Evolutionary conservation across 2,888 invertebrate species (phyloP).

Genomic region (Schizotus pectinicornis): DNA sequence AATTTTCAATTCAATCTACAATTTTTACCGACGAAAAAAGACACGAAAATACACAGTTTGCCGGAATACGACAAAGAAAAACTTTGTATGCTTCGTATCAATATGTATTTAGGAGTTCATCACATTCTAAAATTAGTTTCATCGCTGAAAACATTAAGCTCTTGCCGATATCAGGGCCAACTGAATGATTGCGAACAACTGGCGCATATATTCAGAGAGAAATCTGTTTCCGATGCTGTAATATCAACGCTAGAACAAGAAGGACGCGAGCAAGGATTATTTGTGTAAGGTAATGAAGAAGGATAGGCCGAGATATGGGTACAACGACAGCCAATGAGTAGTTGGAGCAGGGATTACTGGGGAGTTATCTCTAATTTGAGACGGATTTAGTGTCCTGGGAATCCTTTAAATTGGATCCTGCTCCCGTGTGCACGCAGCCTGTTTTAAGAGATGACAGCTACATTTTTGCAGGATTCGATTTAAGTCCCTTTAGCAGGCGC

Average conservation of each 20-base stretch:
- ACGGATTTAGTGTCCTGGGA: slow-evolving; percentile 63
- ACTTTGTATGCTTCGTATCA: too few relatives aligned
- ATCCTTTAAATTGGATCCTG: slow-evolving; percentile 64
- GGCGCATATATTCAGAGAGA: slow-evolving; percentile 22
- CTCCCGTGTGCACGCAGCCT: slow-evolving; percentile 39
- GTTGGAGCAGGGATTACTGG: slow-evolving; percentile 55
- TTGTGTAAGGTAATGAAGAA: slow-evolving; percentile 48
- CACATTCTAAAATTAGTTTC: too few relatives aligned
- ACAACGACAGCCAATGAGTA: slow-evolving; percentile 56
- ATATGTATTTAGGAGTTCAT: too few relatives aligned
- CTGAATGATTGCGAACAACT: neutral
- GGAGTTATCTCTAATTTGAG: slow-evolving; percentile 66
- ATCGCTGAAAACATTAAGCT: too few relatives aligned
- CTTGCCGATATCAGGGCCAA: too few relatives aligned
- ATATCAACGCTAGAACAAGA: slow-evolving; percentile 40
- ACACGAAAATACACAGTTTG: too few relatives aligned
- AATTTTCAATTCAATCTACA: too few relatives aligned
- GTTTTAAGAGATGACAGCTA: slow-evolving; percentile 43
- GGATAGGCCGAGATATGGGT: slow-evolving; percentile 51
- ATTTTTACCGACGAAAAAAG: too few relatives aligned
- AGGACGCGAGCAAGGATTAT: slow-evolving; percentile 36
- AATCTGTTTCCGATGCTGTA: slow-evolving; percentile 35
- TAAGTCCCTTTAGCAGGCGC: slow-evolving; percentile 20
- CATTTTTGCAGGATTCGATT: slow-evolving; percentile 44
- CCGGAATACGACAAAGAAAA: too few relatives aligned